These are phyloP conservation scores for Cyprinella venusta DNA, from an alignment of 2,797 vertebrate species.

Conservation along the genomic window DNA sequence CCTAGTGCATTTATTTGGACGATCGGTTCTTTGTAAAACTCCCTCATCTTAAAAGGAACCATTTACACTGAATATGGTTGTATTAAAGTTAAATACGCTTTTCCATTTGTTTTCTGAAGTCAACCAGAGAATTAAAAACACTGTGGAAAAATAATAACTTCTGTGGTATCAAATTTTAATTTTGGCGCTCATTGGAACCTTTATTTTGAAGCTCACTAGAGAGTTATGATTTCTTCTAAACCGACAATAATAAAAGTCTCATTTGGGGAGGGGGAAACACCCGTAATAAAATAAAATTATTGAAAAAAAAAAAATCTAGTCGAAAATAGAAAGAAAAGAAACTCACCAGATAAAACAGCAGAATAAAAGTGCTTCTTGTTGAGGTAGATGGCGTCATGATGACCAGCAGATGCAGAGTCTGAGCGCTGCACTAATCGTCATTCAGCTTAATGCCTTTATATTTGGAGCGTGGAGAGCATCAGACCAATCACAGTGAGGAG, in stretches of 20 bases:
- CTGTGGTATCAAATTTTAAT: too few relatives aligned
- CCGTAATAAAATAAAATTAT: neutral
- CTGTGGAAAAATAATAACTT: neutral
- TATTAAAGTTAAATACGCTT: neutral
- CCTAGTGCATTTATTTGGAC: neutral
- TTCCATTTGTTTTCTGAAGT: too few relatives aligned
- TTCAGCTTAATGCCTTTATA: conserved; percentile 20
- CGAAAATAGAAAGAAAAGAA: neutral
- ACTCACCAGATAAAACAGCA: conserved; percentile 35
- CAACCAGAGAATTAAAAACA: neutral
- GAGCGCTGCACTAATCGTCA: neutral
- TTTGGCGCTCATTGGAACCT: conserved; percentile 11
- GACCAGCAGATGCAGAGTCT: neutral
- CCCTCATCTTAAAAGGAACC: neutral
- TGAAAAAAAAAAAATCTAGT: neutral
- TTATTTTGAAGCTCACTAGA: conserved; percentile 10
- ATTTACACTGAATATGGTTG: too few relatives aligned
- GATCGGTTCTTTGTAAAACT: neutral
- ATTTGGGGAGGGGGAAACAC: neutral
- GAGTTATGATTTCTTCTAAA: neutral
- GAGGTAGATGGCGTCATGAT: conserved; percentile 28
- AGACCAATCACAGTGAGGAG: neutral
- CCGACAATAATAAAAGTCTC: conserved; percentile 8
- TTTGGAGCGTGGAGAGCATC: neutral
- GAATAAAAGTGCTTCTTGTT: neutral